Conservation (phyloP, 2,888 invertebrate genomes). For the Reticulitermes lucifugus region DNA sequence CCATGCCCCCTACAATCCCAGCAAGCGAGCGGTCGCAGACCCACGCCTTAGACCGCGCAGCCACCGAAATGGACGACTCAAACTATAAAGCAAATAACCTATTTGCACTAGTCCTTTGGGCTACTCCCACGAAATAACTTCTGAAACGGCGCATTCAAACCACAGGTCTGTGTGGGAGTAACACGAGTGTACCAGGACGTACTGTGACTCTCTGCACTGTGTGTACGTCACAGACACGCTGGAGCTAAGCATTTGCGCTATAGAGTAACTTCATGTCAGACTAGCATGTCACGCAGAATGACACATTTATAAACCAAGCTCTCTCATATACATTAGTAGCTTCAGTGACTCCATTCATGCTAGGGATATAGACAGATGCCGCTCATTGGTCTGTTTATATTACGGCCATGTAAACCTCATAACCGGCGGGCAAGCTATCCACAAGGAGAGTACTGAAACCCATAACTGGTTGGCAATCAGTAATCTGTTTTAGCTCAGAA, state of each 20-base stretch:
- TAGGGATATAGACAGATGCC: conserved; percentile 15
- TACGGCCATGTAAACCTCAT: conserved; percentile 18
- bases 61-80: too few relatives aligned
- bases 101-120: too few relatives aligned
- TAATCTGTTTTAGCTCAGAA: too few relatives aligned
- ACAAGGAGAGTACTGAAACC: not conserved
- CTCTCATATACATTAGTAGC: conserved; percentile 35
- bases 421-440: not conserved
- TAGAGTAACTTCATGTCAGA: conserved; percentile 35
- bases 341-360: conserved; percentile 31
- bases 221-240: conserved; percentile 14
- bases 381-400: conserved; percentile 24
- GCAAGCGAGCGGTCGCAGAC: too few relatives aligned
- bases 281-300: conserved; percentile 39
- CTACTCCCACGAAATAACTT: not conserved
- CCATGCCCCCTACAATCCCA: too few relatives aligned
- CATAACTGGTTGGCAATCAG: too few relatives aligned
- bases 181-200: not conserved
- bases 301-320: conserved; percentile 43
- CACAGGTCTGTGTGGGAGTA: not conserved
- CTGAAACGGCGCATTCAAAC: not conserved
- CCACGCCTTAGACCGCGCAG: too few relatives aligned
- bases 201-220: not conserved
- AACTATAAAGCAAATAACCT: too few relatives aligned
- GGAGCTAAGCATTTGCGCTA: conserved; percentile 17